Evolutionary conservation across 2,888 invertebrate genomes (phyloP).

Genomic region (Eucera pruinosa): DNA sequence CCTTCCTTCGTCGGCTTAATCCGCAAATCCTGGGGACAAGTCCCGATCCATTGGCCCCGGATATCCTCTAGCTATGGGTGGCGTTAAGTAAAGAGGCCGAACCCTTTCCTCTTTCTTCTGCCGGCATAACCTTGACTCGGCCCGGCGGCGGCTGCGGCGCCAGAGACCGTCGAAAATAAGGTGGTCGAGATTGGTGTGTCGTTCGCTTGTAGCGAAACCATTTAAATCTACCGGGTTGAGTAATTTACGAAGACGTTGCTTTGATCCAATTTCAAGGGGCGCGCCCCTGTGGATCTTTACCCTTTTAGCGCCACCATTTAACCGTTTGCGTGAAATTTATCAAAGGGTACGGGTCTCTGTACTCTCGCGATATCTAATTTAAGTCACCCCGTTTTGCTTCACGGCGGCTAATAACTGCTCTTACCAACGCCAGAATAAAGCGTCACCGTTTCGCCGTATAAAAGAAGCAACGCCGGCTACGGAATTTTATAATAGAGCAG

Average conservation of each 20-base stretch:
- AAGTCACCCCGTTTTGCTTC: slow-evolving; percentile 23
- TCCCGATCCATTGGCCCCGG: slow-evolving; percentile 66
- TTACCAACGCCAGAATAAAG: slow-evolving; percentile 26
- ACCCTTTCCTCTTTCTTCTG: slow-evolving; percentile 23
- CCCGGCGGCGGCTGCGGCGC: slow-evolving; percentile 43
- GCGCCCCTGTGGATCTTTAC: slow-evolving; percentile 41
- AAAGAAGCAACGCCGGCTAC: no score
- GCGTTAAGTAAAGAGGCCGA: slow-evolving; percentile 46
- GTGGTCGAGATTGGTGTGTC: slow-evolving; percentile 26
- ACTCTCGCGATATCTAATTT: slow-evolving; percentile 52
- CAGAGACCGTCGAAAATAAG: slow-evolving; percentile 52
- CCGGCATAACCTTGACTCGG: slow-evolving; percentile 48
- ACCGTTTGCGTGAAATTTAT: slow-evolving; percentile 51
- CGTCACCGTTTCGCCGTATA: slow-evolving; percentile 14
- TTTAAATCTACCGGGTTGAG: slow-evolving; percentile 53
- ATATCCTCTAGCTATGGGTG: slow-evolving; percentile 54
- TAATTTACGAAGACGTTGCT: slow-evolving; percentile 59
- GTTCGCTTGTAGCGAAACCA: slow-evolving; percentile 20
- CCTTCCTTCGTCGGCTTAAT: slow-evolving; percentile 63
- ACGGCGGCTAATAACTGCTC: slow-evolving; percentile 38
- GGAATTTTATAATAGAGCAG: no score
- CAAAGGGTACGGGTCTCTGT: slow-evolving; percentile 39
- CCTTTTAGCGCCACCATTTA: slow-evolving; percentile 61
- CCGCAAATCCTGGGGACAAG: slow-evolving; percentile 71
- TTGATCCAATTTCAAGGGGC: slow-evolving; percentile 57